Conservation (phyloP, 2,888 invertebrate genomes). For the Parnassius smintheus region DNA sequence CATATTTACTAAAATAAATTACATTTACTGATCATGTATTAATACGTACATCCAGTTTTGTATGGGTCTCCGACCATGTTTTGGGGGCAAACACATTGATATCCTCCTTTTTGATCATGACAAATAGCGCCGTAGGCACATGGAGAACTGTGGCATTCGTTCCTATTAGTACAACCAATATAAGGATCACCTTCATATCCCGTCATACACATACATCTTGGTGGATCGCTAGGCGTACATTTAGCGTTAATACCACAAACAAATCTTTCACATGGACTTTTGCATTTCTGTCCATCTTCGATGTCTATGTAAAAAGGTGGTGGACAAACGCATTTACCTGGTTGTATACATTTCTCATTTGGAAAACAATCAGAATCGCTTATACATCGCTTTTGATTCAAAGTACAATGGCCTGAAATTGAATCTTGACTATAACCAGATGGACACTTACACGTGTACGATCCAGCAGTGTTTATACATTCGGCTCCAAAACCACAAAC, state of each 20-base stretch:
- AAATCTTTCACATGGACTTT: constrained; percentile 95
- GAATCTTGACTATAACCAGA: constrained; percentile 91
- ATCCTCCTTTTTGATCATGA: constrained; percentile 92
- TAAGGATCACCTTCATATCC: constrained; percentile 94
- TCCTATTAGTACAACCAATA: constrained; percentile 90
- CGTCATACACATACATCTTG: constrained; percentile 92
- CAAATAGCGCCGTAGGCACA: constrained; percentile 95
- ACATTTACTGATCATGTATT: constrained; percentile 2
- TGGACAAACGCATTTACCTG: constrained; percentile 94
- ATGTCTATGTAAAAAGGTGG: constrained; percentile 94
- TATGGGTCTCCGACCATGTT: constrained; percentile 93
- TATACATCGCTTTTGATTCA: constrained; percentile 90
- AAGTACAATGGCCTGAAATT: constrained; percentile 89
- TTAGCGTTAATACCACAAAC: constrained; percentile 94
- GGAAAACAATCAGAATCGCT: constrained; percentile 90
- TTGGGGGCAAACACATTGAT: constrained; percentile 91
- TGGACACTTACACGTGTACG: constrained; percentile 90
- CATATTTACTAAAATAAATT: constrained; percentile 7
- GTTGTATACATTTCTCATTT: constrained; percentile 95
- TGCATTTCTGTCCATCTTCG: constrained; percentile 91
- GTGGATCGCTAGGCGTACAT: constrained; percentile 94
- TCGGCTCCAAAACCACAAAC: constrained; percentile 93
- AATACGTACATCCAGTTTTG: constrained; percentile 87
- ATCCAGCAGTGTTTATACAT: constrained; percentile 90
- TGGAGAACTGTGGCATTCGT: constrained; percentile 92